A percentile compares a stretch with the other conserved stretches of the same genome.
Evolutionary conservation across 1,140 invertebrate genomes (phyloP).

Genomic region (Megalopta genalis): DNA sequence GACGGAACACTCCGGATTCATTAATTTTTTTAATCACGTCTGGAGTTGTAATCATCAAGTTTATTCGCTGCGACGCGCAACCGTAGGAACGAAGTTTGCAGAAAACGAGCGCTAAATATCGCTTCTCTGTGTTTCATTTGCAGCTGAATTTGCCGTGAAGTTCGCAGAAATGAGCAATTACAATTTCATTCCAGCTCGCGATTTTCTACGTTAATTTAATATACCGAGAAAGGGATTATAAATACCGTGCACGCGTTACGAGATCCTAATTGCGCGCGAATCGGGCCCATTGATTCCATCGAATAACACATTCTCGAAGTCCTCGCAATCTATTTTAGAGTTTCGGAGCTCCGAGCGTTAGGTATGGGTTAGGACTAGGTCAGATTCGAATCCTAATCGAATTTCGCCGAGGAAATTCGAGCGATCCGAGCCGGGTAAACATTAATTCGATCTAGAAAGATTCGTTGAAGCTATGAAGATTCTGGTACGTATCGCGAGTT

Average conservation of each 20-base stretch:
- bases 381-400: too few relatives aligned
- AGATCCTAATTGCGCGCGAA: not conserved
- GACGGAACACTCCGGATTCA: not conserved
- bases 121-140: slow-evolving; percentile 38
- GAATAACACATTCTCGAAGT: not conserved
- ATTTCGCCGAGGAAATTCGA: not conserved
- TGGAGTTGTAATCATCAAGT: slow-evolving; percentile 16
- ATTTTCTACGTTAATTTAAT: slow-evolving; percentile 19
- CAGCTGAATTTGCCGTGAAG: slow-evolving; percentile 21
- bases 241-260: slow-evolving; percentile 4
- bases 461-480: too few relatives aligned
- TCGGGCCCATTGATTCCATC: not conserved
- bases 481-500: too few relatives aligned
- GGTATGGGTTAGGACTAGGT: too few relatives aligned
- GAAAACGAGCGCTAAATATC: slow-evolving; percentile 34
- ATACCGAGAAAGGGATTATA: not conserved
- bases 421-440: too few relatives aligned
- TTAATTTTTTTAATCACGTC: slow-evolving; percentile 12
- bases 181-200: slow-evolving; percentile 25
- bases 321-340: too few relatives aligned
- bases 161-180: slow-evolving; percentile 34
- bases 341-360: too few relatives aligned
- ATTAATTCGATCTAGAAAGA: too few relatives aligned
- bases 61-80: not conserved
- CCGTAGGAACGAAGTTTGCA: slow-evolving; percentile 21